phyloP scores from a whole-genome alignment of 2,113 vertebrate genomes.

The Cyanistes caeruleus region DNA sequence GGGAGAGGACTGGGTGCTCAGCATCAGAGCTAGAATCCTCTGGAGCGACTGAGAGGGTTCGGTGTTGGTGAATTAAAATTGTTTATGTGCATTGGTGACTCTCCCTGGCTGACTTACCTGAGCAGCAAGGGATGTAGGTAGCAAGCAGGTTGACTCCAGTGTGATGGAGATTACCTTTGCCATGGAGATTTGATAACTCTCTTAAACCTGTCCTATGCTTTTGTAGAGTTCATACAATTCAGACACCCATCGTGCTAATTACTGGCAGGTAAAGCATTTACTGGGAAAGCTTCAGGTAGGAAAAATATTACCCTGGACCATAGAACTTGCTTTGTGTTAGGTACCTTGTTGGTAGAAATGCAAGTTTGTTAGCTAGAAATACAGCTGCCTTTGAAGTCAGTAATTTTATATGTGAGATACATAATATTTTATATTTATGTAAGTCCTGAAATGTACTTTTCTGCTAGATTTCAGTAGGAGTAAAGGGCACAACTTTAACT shows the following conservation, averaged over 20 bases:
- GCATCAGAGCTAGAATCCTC: not conserved
- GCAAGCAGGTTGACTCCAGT: not conserved
- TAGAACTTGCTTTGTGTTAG: not conserved
- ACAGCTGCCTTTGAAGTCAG: not conserved
- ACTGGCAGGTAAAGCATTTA: not conserved
- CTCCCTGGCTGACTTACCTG: not conserved
- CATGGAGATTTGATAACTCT: slow-evolving; percentile 32
- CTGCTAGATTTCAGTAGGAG: not conserved
- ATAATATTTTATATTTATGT: not conserved
- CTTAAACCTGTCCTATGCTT: not conserved
- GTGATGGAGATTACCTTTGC: not conserved
- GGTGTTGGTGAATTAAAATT: not conserved
- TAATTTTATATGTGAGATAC: not conserved
- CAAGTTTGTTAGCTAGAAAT: not conserved
- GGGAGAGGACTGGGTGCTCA: not conserved
- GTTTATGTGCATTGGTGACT: not conserved
- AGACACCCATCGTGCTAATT: not conserved
- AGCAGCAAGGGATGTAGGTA: not conserved
- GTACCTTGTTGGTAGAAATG: not conserved
- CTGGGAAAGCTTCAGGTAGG: slow-evolving; percentile 8
- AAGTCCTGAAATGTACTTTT: not conserved
- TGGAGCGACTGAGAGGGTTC: not conserved
- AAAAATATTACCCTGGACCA: not conserved
- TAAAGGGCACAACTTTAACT: not conserved
- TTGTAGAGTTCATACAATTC: not conserved